These are phyloP conservation scores for Agonopterix arenella DNA, from an alignment of 2,888 invertebrate genomes.

Conservation along the genomic window DNA sequence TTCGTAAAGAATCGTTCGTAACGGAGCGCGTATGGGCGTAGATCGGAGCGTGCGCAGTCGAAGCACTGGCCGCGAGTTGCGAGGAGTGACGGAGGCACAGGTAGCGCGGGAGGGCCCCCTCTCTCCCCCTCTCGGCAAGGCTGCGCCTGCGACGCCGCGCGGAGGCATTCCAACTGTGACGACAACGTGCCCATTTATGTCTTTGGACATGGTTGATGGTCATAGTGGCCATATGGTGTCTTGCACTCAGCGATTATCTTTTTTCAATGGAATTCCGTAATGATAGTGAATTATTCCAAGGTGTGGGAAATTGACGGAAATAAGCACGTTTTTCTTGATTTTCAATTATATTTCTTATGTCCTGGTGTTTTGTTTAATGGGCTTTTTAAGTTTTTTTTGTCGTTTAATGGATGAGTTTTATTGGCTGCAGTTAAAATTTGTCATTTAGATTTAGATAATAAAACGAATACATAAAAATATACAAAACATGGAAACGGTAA, in stretches of 20 bases:
- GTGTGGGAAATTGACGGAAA: slow-evolving; percentile 38
- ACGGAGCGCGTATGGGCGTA: slow-evolving; percentile 34
- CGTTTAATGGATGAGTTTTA: no score
- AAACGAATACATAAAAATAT: no score
- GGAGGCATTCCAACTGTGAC: slow-evolving; percentile 67
- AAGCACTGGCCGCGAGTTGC: slow-evolving; percentile 43
- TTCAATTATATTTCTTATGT: no score
- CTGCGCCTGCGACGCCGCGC: slow-evolving; percentile 48
- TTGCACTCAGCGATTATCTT: slow-evolving; percentile 46
- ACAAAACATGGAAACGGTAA: no score
- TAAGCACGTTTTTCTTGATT: neutral
- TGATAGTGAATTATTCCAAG: slow-evolving; percentile 41
- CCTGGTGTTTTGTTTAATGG: no score
- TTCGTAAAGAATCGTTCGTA: slow-evolving; percentile 16
- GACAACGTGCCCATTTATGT: slow-evolving; percentile 74
- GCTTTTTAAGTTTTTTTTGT: no score
- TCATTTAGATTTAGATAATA: no score
- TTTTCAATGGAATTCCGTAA: slow-evolving; percentile 55
- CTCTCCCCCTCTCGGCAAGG: slow-evolving; percentile 31
- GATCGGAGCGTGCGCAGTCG: slow-evolving; percentile 50
- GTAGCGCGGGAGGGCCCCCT: slow-evolving; percentile 47
- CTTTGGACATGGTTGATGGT: slow-evolving; percentile 70
- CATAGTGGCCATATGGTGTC: slow-evolving; percentile 68
- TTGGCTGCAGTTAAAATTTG: no score
- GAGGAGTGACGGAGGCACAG: slow-evolving; percentile 55